Conservation (phyloP, 2,888 invertebrate genomes). For the Lapara coniferarum region DNA sequence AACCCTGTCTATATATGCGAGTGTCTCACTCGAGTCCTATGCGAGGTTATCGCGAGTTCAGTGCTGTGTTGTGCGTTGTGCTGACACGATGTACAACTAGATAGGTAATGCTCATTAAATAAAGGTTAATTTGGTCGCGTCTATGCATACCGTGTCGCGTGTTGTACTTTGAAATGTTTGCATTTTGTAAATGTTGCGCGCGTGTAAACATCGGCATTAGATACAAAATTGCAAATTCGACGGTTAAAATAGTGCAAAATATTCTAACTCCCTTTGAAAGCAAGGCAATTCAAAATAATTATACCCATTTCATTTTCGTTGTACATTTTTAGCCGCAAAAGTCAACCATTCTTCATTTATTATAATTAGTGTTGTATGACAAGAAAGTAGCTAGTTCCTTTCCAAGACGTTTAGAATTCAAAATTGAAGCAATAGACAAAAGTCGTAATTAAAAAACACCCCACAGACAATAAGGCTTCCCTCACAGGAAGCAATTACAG, state of each 20-base stretch:
- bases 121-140: constrained; percentile 56
- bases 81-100: constrained; percentile 37
- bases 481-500: constrained; percentile 54
- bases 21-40: constrained; percentile 16
- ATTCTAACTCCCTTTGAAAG: too few species aligned
- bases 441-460: constrained; percentile 14
- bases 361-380: constrained; percentile 1
- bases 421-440: constrained; percentile 14
- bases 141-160: constrained; percentile 27
- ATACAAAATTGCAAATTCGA: too few species aligned
- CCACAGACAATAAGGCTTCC: constrained; percentile 51
- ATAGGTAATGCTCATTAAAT: constrained; percentile 49
- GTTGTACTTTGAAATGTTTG: constrained; percentile 12
- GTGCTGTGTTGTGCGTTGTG: constrained; percentile 24
- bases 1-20: constrained; percentile 22
- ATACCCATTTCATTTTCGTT: background rate
- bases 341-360: background rate
- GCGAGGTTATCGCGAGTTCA: constrained; percentile 41
- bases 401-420: background rate
- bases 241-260: too few species aligned
- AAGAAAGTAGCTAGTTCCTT: background rate
- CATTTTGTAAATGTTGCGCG: background rate
- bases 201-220: background rate
- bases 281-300: background rate
- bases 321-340: background rate